Base-by-base conservation (phyloP, 2,888 invertebrate genomes). In the Oscheius sp. region DNA sequence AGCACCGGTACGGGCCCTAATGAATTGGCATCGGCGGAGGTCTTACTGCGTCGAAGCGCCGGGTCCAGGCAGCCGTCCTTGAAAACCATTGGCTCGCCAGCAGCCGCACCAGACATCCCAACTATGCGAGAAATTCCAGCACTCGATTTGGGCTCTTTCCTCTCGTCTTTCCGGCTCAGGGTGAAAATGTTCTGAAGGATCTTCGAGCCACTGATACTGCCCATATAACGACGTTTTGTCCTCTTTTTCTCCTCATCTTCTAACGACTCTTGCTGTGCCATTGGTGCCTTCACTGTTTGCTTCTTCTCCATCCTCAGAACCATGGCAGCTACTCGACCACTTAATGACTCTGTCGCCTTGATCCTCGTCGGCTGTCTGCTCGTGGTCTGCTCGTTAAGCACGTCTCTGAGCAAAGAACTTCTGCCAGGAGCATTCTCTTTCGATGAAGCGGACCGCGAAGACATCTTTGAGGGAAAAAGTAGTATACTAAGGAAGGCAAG, bases 321-420 rank as follows among this genome's bases (percentile, higher is more conserved):
- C 73, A 81, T 76, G 10, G 78, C 75, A 1, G 77, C 73, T 50
- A 81, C 81, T 29, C 76, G 59, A 21, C 79, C 81, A 10, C 73
- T 71, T 33, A 74, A 47, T 1, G 62, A 50, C 7, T 74, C 74
- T 37, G 55, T 51, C 21, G 42, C 48, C 11, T 58, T 74, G 32
- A 53, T 33, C 32, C 48, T 32, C 13, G 68, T 32, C n/a, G 57
- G 51, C 37, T 13, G 35, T 10, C 59, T 58, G 53, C 33, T n/a
- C 2, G 72, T 35, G 13, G 47, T 42, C 60, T 57, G 65, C 29
- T 73, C 73, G 51, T 53, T 62, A 29, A 65, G 63, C 11, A 62
- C 53, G n/a, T 73, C 73, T 37, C 59, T 11, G 3, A 68, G 55
- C 7, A 53, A 37, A 7, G 59, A 60, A 21, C 50, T 32, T 50